Evolutionary conservation across 2,888 invertebrate species (phyloP).

Genomic region (Hirtodrosophila trivittata): DNA sequence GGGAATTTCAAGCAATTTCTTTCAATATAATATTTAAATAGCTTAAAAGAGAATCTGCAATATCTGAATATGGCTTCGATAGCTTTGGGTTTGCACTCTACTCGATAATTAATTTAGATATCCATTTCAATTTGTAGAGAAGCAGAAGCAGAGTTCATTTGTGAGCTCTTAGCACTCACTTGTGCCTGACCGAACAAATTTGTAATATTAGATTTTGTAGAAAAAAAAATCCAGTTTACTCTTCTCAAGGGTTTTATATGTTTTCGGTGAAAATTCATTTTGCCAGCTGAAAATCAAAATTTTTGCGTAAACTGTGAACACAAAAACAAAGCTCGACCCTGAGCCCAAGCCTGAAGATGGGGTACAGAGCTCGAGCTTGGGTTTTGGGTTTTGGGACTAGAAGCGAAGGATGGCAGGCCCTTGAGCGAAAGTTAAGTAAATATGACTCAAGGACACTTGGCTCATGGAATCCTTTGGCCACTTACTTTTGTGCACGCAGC

Average conservation of each 20-base stretch:
- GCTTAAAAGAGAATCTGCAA: too few relatives aligned
- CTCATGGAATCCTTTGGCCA: slow-evolving; percentile 70
- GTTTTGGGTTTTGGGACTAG: neutral
- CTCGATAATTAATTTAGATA: slow-evolving; percentile 1
- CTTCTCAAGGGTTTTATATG: slow-evolving; percentile 20
- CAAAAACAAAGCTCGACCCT: slow-evolving; percentile 28
- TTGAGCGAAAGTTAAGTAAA: slow-evolving; percentile 72
- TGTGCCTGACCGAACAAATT: slow-evolving; percentile 25
- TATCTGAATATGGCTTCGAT: neutral
- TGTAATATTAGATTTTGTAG: slow-evolving; percentile 30
- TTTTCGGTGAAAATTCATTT: slow-evolving; percentile 56
- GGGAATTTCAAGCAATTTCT: too few relatives aligned
- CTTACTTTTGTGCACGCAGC: slow-evolving; percentile 58
- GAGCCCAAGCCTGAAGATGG: neutral
- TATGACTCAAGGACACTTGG: slow-evolving; percentile 75
- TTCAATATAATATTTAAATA: too few relatives aligned
- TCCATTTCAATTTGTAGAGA: slow-evolving; percentile 7
- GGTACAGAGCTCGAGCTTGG: neutral
- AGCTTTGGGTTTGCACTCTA: neutral
- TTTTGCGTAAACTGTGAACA: slow-evolving; percentile 47
- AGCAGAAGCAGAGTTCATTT: slow-evolving; percentile 4
- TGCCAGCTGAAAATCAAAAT: slow-evolving; percentile 51
- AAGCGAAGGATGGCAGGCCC: slow-evolving; percentile 33
- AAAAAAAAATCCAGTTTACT: slow-evolving; percentile 23
- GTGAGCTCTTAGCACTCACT: slow-evolving; percentile 16